A percentile compares a stretch with the other conserved stretches of the same genome.
Evolutionary conservation across 2,113 vertebrate genomes (phyloP).

Genomic region (Chaenocephalus aceratus): DNA sequence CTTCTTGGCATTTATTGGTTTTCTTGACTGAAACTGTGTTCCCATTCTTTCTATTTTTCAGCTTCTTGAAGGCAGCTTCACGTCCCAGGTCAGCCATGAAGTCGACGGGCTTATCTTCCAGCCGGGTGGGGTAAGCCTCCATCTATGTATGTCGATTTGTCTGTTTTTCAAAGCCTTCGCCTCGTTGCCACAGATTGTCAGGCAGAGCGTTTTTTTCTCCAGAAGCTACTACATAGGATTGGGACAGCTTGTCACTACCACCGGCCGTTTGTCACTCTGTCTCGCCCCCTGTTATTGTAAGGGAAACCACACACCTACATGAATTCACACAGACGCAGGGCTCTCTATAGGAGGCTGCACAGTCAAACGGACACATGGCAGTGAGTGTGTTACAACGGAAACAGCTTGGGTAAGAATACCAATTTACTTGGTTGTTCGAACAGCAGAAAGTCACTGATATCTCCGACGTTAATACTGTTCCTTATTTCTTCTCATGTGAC

Average conservation of each 20-base stretch:
- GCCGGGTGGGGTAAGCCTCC: conserved; percentile 92
- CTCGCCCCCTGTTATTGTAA: conserved; percentile 46
- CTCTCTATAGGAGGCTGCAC: conserved; percentile 21
- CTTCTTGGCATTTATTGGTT: conserved; percentile 26
- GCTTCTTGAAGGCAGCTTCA: conserved; percentile 98
- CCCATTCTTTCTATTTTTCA: conserved; percentile 72
- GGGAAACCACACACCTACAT: conserved; percentile 44
- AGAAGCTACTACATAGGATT: conserved; percentile 7
- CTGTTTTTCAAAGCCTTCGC: conserved; percentile 32
- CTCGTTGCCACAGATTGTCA: conserved; percentile 39
- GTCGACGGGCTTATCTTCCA: conserved; percentile 99
- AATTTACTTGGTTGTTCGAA: conserved; percentile 5
- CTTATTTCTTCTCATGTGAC: neutral
- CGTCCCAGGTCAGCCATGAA: conserved; percentile 97
- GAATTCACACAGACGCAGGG: conserved; percentile 39
- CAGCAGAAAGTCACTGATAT: conserved; percentile 40
- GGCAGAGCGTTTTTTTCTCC: conserved; percentile 15
- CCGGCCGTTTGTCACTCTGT: conserved; percentile 46
- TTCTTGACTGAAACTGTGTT: conserved; percentile 29
- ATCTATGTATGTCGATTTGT: conserved; percentile 40
- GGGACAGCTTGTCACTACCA: conserved; percentile 56
- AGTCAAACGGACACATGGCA: conserved; percentile 30
- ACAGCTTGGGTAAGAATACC: conserved; percentile 8
- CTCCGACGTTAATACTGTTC: conserved; percentile 6
- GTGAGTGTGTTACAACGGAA: conserved; percentile 24